These are phyloP conservation scores for Homarus gammarus DNA, from an alignment of 2,888 invertebrate genomes.

Conservation along the genomic window DNA sequence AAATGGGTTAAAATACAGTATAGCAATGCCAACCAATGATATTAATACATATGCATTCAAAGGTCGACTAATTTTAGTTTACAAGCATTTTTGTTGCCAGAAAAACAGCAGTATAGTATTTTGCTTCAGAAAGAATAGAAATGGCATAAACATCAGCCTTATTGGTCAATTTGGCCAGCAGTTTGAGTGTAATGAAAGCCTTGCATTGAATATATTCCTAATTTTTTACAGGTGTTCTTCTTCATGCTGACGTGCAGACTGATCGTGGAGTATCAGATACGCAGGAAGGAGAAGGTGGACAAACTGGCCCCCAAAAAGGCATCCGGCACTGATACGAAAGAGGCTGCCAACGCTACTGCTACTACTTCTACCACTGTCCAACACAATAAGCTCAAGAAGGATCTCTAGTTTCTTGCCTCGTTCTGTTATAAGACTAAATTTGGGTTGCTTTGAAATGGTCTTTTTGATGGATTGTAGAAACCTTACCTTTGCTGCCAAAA, in stretches of 20 bases:
- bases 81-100: too few relatives aligned
- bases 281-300: slow-evolving; percentile 79
- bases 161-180: too few relatives aligned
- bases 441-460: not conserved
- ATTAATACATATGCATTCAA: too few relatives aligned
- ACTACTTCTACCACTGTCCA: not conserved
- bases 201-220: too few relatives aligned
- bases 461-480: not conserved
- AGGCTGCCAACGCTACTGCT: not conserved
- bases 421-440: not conserved
- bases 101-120: too few relatives aligned
- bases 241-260: slow-evolving; percentile 94
- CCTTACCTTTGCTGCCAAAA: not conserved
- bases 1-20: too few relatives aligned
- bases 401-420: not conserved
- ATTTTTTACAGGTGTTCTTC: slow-evolving; percentile 89
- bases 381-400: not conserved
- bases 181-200: too few relatives aligned
- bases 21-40: too few relatives aligned
- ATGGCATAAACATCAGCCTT: too few relatives aligned
- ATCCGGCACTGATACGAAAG: not conserved
- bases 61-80: too few relatives aligned
- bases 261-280: slow-evolving; percentile 88
- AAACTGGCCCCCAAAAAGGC: slow-evolving; percentile 6
- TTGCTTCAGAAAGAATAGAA: too few relatives aligned